Conservation (phyloP, 2,113 vertebrate genomes). For the Mystacornis crossleyi region DNA sequence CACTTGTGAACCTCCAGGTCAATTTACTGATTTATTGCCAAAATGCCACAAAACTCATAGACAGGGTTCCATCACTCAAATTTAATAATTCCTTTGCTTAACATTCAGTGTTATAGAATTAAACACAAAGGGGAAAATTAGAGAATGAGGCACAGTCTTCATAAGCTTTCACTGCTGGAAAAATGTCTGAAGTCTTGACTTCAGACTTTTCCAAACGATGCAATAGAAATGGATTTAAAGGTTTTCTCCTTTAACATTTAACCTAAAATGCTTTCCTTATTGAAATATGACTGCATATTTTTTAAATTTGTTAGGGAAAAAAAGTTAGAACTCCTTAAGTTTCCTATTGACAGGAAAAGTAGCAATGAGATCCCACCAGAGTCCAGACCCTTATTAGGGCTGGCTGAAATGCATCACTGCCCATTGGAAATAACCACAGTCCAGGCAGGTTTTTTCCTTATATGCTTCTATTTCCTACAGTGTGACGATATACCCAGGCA, state of each 20-base stretch:
- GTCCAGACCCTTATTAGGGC: background rate
- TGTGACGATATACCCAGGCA: background rate
- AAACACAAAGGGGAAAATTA: background rate
- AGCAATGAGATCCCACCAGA: background rate
- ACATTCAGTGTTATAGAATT: background rate
- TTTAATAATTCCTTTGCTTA: background rate
- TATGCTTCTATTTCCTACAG: background rate
- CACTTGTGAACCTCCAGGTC: background rate
- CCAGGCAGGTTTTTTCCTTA: background rate
- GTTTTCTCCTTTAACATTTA: background rate
- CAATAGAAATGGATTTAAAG: background rate
- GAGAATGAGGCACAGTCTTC: background rate
- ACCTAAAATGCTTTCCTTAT: background rate
- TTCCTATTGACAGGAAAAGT: background rate
- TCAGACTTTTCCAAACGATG: background rate
- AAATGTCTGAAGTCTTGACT: background rate
- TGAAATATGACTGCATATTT: background rate
- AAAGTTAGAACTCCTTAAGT: background rate
- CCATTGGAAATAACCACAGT: background rate
- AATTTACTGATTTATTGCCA: background rate
- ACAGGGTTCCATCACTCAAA: background rate
- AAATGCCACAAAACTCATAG: background rate
- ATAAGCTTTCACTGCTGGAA: background rate
- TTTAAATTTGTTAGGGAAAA: background rate
- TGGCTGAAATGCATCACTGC: background rate